phyloP scores from a whole-genome alignment of 2,113 vertebrate genomes.

The Pedetes capensis region DNA sequence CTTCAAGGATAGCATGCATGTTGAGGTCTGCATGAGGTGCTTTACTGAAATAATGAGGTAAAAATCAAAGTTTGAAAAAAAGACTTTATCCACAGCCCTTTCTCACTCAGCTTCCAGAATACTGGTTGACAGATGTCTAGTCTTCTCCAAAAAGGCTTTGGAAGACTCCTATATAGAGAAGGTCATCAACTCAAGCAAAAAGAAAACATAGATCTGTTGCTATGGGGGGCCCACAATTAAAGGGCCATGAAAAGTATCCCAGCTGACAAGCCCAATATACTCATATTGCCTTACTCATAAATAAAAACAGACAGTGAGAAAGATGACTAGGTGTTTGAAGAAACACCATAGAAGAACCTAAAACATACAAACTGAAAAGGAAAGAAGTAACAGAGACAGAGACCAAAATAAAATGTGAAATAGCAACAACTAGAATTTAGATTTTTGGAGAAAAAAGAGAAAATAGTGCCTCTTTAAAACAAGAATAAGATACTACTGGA shows the following conservation, averaged over 20 bases:
- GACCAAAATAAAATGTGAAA: neutral
- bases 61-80: neutral
- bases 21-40: neutral
- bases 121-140: neutral
- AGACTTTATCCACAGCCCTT: neutral
- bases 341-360: neutral
- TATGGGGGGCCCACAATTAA: neutral
- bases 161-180: neutral
- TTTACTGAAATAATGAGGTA: neutral
- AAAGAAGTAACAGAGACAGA: neutral
- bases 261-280: neutral
- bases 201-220: neutral
- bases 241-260: neutral
- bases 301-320: neutral
- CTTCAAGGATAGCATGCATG: neutral
- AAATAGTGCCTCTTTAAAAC: neutral
- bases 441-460: neutral
- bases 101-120: neutral
- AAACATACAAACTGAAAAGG: neutral
- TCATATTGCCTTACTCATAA: neutral
- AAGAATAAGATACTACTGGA: neutral
- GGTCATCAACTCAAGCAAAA: neutral
- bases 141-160: neutral
- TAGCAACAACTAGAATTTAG: neutral
- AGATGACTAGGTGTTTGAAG: neutral